Conservation (phyloP, 2,888 invertebrate species). For the Limnephilus marmoratus region DNA sequence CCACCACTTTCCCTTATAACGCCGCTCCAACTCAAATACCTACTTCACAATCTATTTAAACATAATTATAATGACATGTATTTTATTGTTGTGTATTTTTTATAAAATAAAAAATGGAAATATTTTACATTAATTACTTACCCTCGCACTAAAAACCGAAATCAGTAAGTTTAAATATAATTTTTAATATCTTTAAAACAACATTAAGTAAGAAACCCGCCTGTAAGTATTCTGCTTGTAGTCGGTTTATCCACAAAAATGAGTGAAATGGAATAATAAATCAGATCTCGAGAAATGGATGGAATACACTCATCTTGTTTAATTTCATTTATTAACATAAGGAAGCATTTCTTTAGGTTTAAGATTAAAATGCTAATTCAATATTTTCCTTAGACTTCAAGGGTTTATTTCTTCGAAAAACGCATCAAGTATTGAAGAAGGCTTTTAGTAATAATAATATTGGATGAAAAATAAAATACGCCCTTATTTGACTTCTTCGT, state of each 20-base stretch:
- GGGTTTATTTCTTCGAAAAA: neutral
- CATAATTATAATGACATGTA: too few relatives aligned
- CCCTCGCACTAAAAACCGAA: too few relatives aligned
- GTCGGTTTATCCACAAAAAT: neutral
- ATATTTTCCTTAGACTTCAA: neutral
- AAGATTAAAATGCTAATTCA: neutral
- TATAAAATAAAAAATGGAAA: too few relatives aligned
- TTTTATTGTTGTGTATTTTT: too few relatives aligned
- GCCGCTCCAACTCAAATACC: too few relatives aligned
- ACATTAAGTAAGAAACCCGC: neutral
- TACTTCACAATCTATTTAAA: too few relatives aligned
- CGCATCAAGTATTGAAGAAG: neutral
- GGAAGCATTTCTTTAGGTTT: neutral
- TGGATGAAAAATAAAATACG: neutral
- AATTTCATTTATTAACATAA: neutral
- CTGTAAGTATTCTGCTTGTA: neutral
- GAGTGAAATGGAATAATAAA: neutral
- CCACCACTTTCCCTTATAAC: too few relatives aligned
- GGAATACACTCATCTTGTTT: neutral
- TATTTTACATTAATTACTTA: too few relatives aligned
- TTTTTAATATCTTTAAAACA: neutral
- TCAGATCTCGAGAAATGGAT: neutral
- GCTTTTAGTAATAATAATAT: neutral
- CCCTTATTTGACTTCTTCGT: neutral
- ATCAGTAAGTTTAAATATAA: too few relatives aligned